Conservation (phyloP, 2,797 vertebrate species). For the Agapornis canus region DNA sequence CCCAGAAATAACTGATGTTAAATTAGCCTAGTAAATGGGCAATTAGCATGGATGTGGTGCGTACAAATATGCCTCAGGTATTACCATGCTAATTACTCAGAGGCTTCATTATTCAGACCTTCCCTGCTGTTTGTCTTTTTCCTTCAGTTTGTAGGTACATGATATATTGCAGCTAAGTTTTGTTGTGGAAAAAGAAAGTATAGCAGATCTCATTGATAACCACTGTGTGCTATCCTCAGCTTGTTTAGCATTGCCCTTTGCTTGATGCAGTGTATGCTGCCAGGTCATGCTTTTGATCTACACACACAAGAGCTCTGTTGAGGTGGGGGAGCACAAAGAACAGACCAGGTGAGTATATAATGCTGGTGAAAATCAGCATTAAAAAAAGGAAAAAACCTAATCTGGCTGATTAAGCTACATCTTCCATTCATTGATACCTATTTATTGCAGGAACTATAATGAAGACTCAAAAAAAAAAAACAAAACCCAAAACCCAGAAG, state of each 20-base stretch:
- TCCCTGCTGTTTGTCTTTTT: slow-evolving; percentile 1
- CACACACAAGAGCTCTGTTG: not conserved
- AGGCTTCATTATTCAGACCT: slow-evolving; percentile 29
- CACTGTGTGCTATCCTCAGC: not conserved
- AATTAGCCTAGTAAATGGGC: slow-evolving; percentile 41
- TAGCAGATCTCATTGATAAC: not conserved
- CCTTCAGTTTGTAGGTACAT: not conserved
- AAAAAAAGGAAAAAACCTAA: not conserved
- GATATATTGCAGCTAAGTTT: not conserved
- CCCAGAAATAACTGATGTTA: slow-evolving; percentile 51
- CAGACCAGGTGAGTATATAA: not conserved
- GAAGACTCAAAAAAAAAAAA: not conserved
- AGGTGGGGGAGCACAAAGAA: not conserved
- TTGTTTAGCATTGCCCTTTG: not conserved
- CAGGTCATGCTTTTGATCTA: not conserved
- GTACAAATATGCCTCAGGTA: slow-evolving; percentile 46
- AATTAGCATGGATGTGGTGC: slow-evolving; percentile 5
- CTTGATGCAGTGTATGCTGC: not conserved
- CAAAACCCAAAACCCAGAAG: not conserved
- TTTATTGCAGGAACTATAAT: not conserved
- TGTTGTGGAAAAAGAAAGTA: not conserved
- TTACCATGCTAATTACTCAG: slow-evolving; percentile 47
- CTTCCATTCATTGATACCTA: not conserved
- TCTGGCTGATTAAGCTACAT: not conserved
- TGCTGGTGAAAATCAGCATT: not conserved